Evolutionary conservation across 1,140 invertebrate species (phyloP), one percentile per base, ranked within the genome.

Genomic region (Aphaenogaster floridana): DNA sequence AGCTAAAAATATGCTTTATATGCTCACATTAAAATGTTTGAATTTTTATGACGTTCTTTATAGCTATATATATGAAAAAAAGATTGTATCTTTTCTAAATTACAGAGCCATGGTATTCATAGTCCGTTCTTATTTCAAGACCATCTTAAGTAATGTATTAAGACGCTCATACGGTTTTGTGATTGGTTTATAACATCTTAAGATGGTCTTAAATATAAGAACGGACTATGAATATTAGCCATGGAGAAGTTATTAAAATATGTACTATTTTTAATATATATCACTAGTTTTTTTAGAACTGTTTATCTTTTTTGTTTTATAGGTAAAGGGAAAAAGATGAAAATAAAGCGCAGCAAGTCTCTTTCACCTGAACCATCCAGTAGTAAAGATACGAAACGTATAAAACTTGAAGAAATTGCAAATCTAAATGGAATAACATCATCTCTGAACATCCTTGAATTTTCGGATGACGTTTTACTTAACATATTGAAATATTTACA

Each of bases 391-490:
- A 79, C 85, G 34, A 94, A 94, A 86, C 89, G 92, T 13, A 77
- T 89, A 13, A 94, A 91, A 86, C 68, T 92, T 34, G 86, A 61
- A 78, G 76, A 86, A 6, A 59, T 84, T 54, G 17, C 74, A n/a
- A 66, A 79, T 59, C 2, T n/a, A 80, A 86, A 92, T 64, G 45
- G 76, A 9, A 8, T 63, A 57, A 63, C 86, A 71, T 59, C 66
- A 36, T 52, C 85, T 52, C 61, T 61, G 11, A 71, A 91, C 52
- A 86, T 95, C 21, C 85, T 95, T 13, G 89, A 93, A 76, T 94
- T 96, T 69, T 96, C 96, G 8, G 96, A 96, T 89, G 96, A 96
- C 92, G 91, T 96, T 52, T 91, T 96, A 17, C 92, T 96, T 79
- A 94, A 96, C 88, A 96, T 96, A 87, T 94, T 96, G 68, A 95